These are phyloP conservation scores for Saxidomus purpurata DNA, from an alignment of 1,140 invertebrate species.

Conservation along the genomic window DNA sequence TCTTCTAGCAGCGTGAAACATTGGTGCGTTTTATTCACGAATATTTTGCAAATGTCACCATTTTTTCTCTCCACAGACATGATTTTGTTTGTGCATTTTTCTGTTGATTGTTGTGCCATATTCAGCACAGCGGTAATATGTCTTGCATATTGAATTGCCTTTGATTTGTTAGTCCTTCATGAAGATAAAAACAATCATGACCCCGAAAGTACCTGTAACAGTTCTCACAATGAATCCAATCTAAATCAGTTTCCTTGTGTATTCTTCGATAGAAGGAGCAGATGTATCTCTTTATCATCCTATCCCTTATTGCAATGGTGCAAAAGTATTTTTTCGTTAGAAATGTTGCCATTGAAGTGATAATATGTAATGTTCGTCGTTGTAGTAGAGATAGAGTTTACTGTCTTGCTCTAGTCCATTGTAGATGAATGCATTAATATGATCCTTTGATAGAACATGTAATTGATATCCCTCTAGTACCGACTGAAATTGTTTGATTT, in stretches of 20 bases:
- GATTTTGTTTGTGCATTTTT: slow-evolving; percentile 55
- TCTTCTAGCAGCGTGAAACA: slow-evolving; percentile 22
- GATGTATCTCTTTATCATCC: slow-evolving; percentile 42
- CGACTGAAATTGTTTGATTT: slow-evolving; percentile 52
- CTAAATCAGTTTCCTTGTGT: neutral
- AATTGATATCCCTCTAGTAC: slow-evolving; percentile 47
- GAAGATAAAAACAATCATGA: neutral
- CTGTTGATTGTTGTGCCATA: slow-evolving; percentile 13
- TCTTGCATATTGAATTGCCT: slow-evolving; percentile 12
- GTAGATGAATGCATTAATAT: slow-evolving; percentile 65
- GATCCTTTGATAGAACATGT: slow-evolving; percentile 63
- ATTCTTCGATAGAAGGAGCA: slow-evolving; percentile 25
- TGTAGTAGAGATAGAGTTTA: slow-evolving; percentile 56
- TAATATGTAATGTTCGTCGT: slow-evolving; percentile 58
- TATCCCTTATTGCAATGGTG: slow-evolving; percentile 31
- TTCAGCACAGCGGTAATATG: neutral
- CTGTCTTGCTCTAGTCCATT: slow-evolving; percentile 44
- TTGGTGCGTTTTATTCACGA: slow-evolving; percentile 37
- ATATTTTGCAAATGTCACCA: slow-evolving; percentile 63
- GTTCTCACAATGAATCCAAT: neutral
- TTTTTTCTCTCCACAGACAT: slow-evolving; percentile 56
- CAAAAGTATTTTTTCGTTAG: slow-evolving; percentile 36
- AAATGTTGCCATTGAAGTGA: slow-evolving; percentile 42
- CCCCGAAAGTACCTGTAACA: slow-evolving; percentile 30
- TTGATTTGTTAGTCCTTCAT: neutral